A percentile compares a stretch with the other conserved stretches of the same genome.
Evolutionary conservation across 2,797 vertebrate genomes (phyloP).

Genomic region (Clarias fuscus): DNA sequence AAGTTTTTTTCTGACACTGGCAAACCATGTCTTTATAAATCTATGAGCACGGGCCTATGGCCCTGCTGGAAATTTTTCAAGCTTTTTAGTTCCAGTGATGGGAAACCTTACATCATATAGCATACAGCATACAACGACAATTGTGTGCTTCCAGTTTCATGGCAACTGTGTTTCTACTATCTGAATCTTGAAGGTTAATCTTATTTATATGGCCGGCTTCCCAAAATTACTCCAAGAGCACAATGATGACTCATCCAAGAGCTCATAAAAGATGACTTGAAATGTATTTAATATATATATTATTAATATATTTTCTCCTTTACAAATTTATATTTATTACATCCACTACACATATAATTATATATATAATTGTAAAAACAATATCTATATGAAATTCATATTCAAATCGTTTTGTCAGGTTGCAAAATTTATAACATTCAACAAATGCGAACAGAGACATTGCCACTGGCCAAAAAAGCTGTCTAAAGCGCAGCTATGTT

Average conservation of each 20-base stretch:
- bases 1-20: too few species aligned
- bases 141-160: background rate
- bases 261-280: background rate
- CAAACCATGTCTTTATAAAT: background rate
- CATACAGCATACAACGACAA: background rate
- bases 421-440: background rate
- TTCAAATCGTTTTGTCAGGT: background rate
- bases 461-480: background rate
- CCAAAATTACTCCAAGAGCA: too few species aligned
- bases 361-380: background rate
- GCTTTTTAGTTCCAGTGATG: background rate
- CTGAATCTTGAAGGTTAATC: background rate
- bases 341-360: background rate
- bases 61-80: background rate
- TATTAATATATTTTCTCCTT: background rate
- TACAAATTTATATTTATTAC: background rate
- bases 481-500: conserved; percentile 6
- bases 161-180: background rate
- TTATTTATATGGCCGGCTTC: background rate
- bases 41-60: background rate
- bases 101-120: background rate
- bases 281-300: background rate
- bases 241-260: too few species aligned
- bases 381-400: background rate
- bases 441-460: background rate